Evolutionary conservation across 1,140 invertebrate species (phyloP).

Genomic region (Lepidurus couesii): DNA sequence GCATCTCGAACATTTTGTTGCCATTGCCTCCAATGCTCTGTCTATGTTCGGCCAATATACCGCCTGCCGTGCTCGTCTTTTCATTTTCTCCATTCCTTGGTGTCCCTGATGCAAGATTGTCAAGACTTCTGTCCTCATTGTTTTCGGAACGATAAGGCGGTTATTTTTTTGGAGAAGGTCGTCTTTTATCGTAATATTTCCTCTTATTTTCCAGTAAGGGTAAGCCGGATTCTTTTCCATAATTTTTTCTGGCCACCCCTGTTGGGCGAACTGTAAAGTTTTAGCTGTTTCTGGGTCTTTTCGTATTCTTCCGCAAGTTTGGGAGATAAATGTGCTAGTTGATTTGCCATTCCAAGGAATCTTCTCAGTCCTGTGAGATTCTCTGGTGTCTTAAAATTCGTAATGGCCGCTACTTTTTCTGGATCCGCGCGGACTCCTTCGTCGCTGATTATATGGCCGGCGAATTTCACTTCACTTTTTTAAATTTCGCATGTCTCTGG

Average conservation of each 20-base stretch:
- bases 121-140: background rate
- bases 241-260: background rate
- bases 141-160: background rate
- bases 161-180: background rate
- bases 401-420: constrained; percentile 44
- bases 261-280: background rate
- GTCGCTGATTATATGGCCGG: constrained; percentile 43
- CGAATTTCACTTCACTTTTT: constrained; percentile 40
- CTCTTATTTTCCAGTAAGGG: background rate
- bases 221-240: background rate
- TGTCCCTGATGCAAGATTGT: constrained; percentile 21
- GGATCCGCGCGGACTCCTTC: constrained; percentile 45
- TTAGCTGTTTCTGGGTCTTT: background rate
- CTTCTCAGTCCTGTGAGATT: constrained; percentile 41
- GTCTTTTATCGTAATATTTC: background rate
- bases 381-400: constrained; percentile 43
- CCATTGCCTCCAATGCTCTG: constrained; percentile 2
- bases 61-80: background rate
- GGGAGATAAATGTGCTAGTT: background rate
- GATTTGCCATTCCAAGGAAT: constrained; percentile 42
- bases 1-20: background rate
- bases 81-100: constrained; percentile 17
- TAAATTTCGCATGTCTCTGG: constrained; percentile 40
- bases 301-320: background rate
- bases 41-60: constrained; percentile 16